phyloP scores from a whole-genome alignment of 2,888 invertebrate species.

The Cheilosia pagana region DNA sequence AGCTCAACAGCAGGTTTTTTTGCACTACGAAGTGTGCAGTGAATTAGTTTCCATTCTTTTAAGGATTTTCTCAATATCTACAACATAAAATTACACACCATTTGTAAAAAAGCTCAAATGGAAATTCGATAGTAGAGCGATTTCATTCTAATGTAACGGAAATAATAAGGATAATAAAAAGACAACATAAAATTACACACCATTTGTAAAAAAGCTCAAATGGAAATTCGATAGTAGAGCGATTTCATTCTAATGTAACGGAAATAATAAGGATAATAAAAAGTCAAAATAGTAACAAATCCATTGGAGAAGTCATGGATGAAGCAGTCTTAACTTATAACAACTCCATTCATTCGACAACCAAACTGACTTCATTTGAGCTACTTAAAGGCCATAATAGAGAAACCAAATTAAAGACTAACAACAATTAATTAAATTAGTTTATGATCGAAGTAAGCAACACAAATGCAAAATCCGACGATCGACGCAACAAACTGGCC shows the following conservation, averaged over 20 bases:
- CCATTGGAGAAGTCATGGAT: conserved; percentile 35
- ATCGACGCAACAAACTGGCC: too few relatives aligned
- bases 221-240: conserved; percentile 60
- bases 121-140: conserved; percentile 62
- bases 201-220: conserved; percentile 52
- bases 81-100: too few relatives aligned
- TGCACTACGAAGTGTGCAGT: too few relatives aligned
- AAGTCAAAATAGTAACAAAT: conserved; percentile 17
- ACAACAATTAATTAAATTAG: too few relatives aligned
- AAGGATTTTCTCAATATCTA: too few relatives aligned
- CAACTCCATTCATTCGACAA: conserved; percentile 53
- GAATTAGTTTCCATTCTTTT: too few relatives aligned
- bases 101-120: conserved; percentile 51
- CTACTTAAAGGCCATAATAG: too few relatives aligned
- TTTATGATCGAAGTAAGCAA: too few relatives aligned
- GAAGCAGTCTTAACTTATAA: conserved; percentile 52
- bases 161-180: conserved; percentile 49
- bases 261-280: conserved; percentile 57
- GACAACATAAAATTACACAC: too few relatives aligned
- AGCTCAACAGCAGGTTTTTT: too few relatives aligned
- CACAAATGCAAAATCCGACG: too few relatives aligned
- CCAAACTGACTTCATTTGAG: conserved; percentile 58
- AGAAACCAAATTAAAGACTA: too few relatives aligned
- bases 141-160: conserved; percentile 67
- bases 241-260: conserved; percentile 65